Evolutionary conservation across 1,140 invertebrate genomes (phyloP).

Genomic region (Adoxophyes honmai): DNA sequence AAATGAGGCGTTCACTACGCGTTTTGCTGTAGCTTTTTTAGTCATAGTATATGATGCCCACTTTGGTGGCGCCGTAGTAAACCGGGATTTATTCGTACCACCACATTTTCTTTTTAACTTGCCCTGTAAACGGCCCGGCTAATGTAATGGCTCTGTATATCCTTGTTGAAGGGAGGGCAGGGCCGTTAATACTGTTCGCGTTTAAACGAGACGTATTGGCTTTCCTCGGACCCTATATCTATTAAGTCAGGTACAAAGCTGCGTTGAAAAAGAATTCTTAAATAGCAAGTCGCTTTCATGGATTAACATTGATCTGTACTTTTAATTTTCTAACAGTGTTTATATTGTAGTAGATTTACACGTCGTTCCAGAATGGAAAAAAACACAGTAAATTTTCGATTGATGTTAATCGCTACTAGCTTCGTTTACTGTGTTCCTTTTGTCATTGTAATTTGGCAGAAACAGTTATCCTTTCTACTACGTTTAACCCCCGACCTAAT

Average conservation of each 20-base stretch:
- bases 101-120: conserved; percentile 15
- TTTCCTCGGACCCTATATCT: conserved; percentile 14
- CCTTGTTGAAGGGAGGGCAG: conserved; percentile 7
- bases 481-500: too few species aligned
- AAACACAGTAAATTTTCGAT: too few species aligned
- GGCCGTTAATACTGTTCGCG: conserved; percentile 14
- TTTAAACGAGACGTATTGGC: conserved; percentile 15
- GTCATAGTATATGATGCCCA: not conserved
- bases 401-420: too few species aligned
- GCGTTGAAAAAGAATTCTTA: not conserved
- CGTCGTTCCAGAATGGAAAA: too few species aligned
- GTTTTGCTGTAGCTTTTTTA: not conserved
- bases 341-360: too few species aligned
- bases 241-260: conserved; percentile 12
- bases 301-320: conserved; percentile 26
- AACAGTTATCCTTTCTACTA: too few species aligned
- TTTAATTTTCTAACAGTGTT: conserved; percentile 14
- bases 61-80: not conserved
- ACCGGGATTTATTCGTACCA: conserved; percentile 12
- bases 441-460: too few species aligned
- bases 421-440: too few species aligned
- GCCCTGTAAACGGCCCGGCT: conserved; percentile 11
- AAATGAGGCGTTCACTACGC: too few species aligned
- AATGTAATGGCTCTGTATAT: conserved; percentile 16
- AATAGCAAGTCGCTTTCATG: conserved; percentile 3